A percentile compares a stretch with the other conserved stretches of the same genome.
phyloP scores from a whole-genome alignment of 2,797 vertebrate species.

The Sebastes nivosus region DNA sequence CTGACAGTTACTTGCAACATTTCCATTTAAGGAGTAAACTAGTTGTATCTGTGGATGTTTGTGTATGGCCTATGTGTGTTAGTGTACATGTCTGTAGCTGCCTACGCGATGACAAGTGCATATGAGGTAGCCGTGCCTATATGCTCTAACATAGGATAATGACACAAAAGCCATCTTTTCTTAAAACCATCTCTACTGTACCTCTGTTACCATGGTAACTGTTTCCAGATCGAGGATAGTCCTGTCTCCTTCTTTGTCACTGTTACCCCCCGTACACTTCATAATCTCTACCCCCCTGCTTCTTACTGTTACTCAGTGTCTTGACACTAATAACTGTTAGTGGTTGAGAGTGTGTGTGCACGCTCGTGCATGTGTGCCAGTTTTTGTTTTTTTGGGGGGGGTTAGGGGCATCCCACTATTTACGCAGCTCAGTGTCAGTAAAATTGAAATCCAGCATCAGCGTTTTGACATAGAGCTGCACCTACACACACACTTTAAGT shows the following conservation, averaged over 20 bases:
- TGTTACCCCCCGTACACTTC: slow-evolving; percentile 16
- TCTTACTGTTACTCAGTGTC: slow-evolving; percentile 30
- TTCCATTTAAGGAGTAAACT: slow-evolving; percentile 23
- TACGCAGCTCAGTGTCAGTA: slow-evolving; percentile 44
- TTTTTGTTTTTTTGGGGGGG: neutral
- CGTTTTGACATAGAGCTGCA: slow-evolving; percentile 49
- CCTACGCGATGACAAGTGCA: neutral
- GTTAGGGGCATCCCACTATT: slow-evolving; percentile 26
- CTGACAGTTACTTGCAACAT: slow-evolving; percentile 19
- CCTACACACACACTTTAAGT: slow-evolving; percentile 34
- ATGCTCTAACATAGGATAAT: slow-evolving; percentile 36
- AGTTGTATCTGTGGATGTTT: slow-evolving; percentile 1
- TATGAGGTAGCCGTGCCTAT: slow-evolving; percentile 7
- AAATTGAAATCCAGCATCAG: slow-evolving; percentile 63
- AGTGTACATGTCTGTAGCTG: slow-evolving; percentile 5
- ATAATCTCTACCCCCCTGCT: slow-evolving; percentile 21
- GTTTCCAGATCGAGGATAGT: slow-evolving; percentile 59
- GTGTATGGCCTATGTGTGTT: neutral
- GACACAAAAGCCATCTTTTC: slow-evolving; percentile 44
- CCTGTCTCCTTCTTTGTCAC: slow-evolving; percentile 43
- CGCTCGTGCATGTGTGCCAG: neutral
- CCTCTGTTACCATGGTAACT: slow-evolving; percentile 76
- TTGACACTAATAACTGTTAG: slow-evolving; percentile 19
- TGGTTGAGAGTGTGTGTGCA: neutral
- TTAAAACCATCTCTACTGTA: slow-evolving; percentile 58